These are phyloP conservation scores for Eurosta solidaginis DNA, from an alignment of 1,140 invertebrate species.

Conservation along the genomic window DNA sequence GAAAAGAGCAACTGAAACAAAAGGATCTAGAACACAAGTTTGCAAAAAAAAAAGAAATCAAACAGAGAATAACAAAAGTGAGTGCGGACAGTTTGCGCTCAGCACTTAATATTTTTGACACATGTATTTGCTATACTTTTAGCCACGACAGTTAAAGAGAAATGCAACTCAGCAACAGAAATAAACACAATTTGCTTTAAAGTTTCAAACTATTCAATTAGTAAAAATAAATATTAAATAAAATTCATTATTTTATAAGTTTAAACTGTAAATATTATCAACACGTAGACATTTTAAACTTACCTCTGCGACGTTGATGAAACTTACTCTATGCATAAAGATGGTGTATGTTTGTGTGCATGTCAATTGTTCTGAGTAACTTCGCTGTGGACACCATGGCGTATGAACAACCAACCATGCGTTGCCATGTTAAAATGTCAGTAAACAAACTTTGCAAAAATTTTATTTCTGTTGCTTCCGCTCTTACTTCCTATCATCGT, in stretches of 20 bases:
- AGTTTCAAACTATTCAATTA: slow-evolving; percentile 17
- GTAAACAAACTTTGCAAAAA: slow-evolving; percentile 11
- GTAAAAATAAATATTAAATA: not conserved
- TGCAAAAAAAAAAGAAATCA: not conserved
- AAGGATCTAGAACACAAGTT: not conserved
- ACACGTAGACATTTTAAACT: not conserved
- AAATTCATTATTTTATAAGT: not conserved
- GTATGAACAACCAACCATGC: slow-evolving; percentile 13
- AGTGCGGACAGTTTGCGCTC: not conserved
- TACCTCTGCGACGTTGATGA: not conserved
- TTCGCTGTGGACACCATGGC: not conserved
- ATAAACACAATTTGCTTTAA: slow-evolving; percentile 1
- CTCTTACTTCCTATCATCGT: not conserved
- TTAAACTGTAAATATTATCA: slow-evolving; percentile 1
- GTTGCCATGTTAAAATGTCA: not conserved
- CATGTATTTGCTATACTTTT: not conserved
- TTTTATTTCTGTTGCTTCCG: slow-evolving; percentile 4
- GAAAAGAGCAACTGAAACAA: not conserved
- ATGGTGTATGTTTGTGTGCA: not conserved
- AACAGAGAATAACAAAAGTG: not conserved
- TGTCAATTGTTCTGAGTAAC: too few species aligned
- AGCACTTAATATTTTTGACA: not conserved
- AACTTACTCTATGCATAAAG: too few species aligned
- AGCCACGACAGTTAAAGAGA: not conserved
- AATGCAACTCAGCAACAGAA: too few species aligned